These are phyloP conservation scores for Chymomyza fuscimana DNA, from an alignment of 2,888 invertebrate genomes.

Conservation along the genomic window DNA sequence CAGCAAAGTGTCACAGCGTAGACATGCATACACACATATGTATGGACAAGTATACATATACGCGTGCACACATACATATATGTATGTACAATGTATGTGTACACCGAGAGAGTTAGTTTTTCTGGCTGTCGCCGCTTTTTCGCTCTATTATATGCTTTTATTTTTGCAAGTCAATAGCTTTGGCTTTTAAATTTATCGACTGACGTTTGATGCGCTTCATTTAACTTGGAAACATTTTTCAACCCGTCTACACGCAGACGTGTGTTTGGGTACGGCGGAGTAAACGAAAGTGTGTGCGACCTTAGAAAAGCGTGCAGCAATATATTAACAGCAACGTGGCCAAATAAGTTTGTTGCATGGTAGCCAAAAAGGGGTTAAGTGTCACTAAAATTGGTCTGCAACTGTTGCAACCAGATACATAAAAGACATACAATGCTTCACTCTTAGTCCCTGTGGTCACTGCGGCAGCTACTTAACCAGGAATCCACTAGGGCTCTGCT, in stretches of 20 bases:
- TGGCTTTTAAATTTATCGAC: conserved; percentile 75
- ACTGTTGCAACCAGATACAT: conserved; percentile 39
- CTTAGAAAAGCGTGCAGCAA: not conserved
- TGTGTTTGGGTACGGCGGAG: not conserved
- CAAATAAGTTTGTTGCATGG: conserved; percentile 15
- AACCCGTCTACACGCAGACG: conserved; percentile 45
- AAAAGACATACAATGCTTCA: conserved; percentile 20
- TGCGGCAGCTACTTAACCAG: not conserved
- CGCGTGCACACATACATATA: not conserved
- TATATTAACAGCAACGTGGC: conserved; percentile 21
- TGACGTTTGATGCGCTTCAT: conserved; percentile 75
- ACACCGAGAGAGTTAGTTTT: not conserved
- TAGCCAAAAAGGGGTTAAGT: conserved; percentile 42
- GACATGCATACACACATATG: conserved; percentile 37
- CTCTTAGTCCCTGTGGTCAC: conserved; percentile 5
- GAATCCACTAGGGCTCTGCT: conserved; percentile 25
- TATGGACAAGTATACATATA: not conserved
- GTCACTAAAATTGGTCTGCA: conserved; percentile 57
- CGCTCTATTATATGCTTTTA: conserved; percentile 66
- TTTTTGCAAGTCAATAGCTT: conserved; percentile 72
- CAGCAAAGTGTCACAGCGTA: conserved; percentile 67
- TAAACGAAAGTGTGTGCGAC: not conserved
- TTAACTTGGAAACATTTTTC: conserved; percentile 75
- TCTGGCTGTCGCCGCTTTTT: not conserved
- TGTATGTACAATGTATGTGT: not conserved